Conservation (phyloP, 64 coral and sea anemone species). For the Stichodactyla helianthus region DNA sequence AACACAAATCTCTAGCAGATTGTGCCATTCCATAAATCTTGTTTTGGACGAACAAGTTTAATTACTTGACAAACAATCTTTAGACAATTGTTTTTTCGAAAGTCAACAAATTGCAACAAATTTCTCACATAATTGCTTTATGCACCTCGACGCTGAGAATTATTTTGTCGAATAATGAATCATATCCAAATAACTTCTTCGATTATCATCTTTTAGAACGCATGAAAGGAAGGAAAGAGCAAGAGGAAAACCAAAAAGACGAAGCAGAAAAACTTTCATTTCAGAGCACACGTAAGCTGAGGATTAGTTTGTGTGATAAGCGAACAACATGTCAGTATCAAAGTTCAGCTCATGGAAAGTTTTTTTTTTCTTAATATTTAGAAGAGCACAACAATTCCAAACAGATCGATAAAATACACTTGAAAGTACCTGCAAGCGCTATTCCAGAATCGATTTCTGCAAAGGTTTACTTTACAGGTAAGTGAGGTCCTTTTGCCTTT, state of each 20-base stretch:
- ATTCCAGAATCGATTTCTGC: constrained; percentile 77
- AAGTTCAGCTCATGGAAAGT: not conserved
- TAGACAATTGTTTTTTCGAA: too few relatives aligned
- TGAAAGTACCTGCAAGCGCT: constrained; percentile 40
- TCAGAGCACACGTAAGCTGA: not conserved
- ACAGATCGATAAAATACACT: constrained; percentile 54
- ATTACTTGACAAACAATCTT: too few relatives aligned
- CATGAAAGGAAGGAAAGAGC: not conserved
- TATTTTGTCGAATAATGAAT: not conserved
- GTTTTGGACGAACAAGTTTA: too few relatives aligned
- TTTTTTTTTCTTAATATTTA: not conserved
- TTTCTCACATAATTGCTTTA: too few relatives aligned
- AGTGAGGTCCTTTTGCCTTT: not conserved
- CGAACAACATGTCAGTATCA: not conserved
- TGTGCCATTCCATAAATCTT: too few relatives aligned
- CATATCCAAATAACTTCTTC: not conserved
- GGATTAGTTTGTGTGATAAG: not conserved
- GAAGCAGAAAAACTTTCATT: not conserved
- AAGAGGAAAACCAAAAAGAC: not conserved
- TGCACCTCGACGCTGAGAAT: too few relatives aligned
- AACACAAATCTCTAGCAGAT: too few relatives aligned
- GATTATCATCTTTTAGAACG: not conserved
- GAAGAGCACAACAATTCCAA: not conserved
- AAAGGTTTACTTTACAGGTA: constrained; percentile 69
- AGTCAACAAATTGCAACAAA: too few relatives aligned